Base-by-base conservation (phyloP, 2,888 invertebrate genomes). In the Mechanitis messenoides region DNA sequence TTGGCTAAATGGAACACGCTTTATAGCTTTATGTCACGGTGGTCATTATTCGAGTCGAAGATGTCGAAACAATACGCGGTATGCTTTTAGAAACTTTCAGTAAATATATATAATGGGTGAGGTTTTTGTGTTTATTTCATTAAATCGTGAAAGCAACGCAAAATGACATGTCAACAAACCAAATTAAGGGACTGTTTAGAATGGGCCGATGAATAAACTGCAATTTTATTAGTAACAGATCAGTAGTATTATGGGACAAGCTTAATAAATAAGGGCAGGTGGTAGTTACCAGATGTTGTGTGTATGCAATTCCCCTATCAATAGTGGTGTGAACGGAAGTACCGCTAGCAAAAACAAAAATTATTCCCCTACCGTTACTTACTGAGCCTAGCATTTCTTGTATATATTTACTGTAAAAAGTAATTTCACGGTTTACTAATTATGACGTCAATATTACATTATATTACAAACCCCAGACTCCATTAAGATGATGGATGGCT, bases 241-340 rank as follows among this genome's bases (percentile, higher is more conserved):
- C 20, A 20, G 20, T 20, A 20, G 2, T 5, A n/a, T 20, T 54
- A 46, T 57, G 56, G 57, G 53, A 57, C 46, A 55, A 46, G 9
- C 9, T 9, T 60, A 33, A 42, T 55, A 59, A 61, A 58, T 20
- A 45, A 55, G 20, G 56, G 42, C 62, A 66, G 60, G 64, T 65
- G 62, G 54, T 56, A 45, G 35, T 28, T 31, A 38, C 60, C 64
- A 66, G 68, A 71, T 73, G 70, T 72, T 69, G 63, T 65, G 56
- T 62, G 60, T 64, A 59, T 46, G 50, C 58, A n/a, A 65, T 53
- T 58, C 68, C 70, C 69, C 67, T 67, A 56, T 38, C 33, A 61
- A 53, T 45, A 47, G 12, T 62, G 68, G 70, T 74, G 73, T 68
- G 72, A 74, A 68, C 71, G 73, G 73, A 74, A 67, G 65, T 62